Evolutionary conservation across 2,113 vertebrate species (phyloP), one percentile per base, ranked within the genome.

Genomic region (Perca fluviatilis): DNA sequence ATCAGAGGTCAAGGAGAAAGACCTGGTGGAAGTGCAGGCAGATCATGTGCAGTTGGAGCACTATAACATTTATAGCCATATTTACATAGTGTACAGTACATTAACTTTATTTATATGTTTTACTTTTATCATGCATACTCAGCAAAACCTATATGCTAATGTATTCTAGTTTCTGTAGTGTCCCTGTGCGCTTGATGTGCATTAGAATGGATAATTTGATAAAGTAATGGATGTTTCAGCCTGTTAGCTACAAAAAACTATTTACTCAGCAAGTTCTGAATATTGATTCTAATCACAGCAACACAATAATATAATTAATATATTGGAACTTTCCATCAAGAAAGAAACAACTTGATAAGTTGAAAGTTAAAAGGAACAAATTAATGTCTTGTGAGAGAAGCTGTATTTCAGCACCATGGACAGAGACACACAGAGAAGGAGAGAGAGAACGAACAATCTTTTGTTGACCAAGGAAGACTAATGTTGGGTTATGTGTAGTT

Each of bases 351-450:
- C 27, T 71, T 69, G 56, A 80, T 62, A 61, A 70, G 65, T 18
- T 56, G 47, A 49, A 76, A 66, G 61, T 54, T 63, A 65, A 73
- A 30, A 67, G 36, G 14, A 74, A 21, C 33, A 63, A 5, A 7
- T 15, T n/a, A 57, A 30, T 12, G 1, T 1, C 9, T 8, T 5
- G n/a, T 56, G 56, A 49, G 18, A 73, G 25, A 65, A 36, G 50
- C 36, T 36, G 40, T 1, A 60, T 61, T 90, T 90, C 78, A 90
- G 86, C 80, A 90, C 83, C 78, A 84, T 13, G 80, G 83, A 84
- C 80, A 86, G 77, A 71, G 77, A 46, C 33, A 51, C 18, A 10
- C n/a, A 68, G 2, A 12, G 15, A 19, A 36, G 25, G 10, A 63
- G 1, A 25, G 1, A 60, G 1, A 47, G 27, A 62, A 16, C 50